Evolutionary conservation across 2,888 invertebrate genomes (phyloP).

Genomic region (Kuschelorhynchus macadamiae): DNA sequence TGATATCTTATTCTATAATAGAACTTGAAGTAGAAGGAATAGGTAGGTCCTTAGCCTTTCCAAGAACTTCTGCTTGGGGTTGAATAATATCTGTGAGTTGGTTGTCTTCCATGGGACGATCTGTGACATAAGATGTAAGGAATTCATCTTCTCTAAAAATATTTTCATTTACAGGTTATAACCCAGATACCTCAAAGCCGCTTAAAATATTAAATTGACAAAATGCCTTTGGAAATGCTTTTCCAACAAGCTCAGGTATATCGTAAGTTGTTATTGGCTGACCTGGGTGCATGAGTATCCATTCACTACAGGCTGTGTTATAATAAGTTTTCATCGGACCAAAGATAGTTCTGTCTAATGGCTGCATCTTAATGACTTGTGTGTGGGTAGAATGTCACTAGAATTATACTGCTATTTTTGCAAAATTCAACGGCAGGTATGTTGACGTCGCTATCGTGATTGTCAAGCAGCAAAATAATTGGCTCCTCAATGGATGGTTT

Average conservation of each 20-base stretch:
- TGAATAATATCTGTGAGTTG: too few species aligned
- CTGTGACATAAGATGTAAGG: background rate
- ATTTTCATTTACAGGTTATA: background rate
- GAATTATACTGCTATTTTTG: slow-evolving; percentile 27
- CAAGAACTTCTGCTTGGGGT: background rate
- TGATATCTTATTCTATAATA: too few species aligned
- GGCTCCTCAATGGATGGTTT: slow-evolving; percentile 52
- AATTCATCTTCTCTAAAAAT: slow-evolving; percentile 10
- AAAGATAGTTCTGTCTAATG: too few species aligned
- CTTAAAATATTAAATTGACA: background rate
- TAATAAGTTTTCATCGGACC: too few species aligned
- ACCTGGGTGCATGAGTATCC: too few species aligned
- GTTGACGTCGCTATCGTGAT: slow-evolving; percentile 60
- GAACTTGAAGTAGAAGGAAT: too few species aligned
- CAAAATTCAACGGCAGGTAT: slow-evolving; percentile 42
- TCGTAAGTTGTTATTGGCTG: background rate
- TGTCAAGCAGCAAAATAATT: slow-evolving; percentile 57
- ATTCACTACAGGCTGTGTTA: too few species aligned
- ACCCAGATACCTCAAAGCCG: background rate
- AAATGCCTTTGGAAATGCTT: slow-evolving; percentile 1
- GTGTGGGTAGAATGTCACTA: background rate
- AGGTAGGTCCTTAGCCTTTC: too few species aligned
- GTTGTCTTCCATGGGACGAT: background rate
- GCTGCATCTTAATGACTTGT: too few species aligned
- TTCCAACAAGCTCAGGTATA: slow-evolving; percentile 3